Conservation (phyloP, 2,113 vertebrate genomes). For the Epinephelus cyanopodus region DNA sequence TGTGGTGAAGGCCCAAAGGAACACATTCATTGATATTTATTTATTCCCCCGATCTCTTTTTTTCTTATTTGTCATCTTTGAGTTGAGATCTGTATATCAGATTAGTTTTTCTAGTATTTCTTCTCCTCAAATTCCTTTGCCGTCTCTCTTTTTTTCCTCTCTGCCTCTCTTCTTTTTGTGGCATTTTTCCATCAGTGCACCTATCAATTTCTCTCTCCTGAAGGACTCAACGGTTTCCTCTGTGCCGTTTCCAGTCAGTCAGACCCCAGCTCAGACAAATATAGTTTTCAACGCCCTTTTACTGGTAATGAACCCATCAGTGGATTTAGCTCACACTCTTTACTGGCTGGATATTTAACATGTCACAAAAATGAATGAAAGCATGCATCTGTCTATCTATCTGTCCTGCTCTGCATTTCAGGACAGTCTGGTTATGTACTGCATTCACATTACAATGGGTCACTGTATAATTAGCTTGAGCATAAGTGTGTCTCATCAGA, state of each 20-base stretch:
- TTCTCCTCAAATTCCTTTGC: constrained; percentile 27
- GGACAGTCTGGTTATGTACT: constrained; percentile 40
- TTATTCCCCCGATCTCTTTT: constrained; percentile 55
- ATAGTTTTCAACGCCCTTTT: constrained; percentile 82
- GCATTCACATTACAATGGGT: constrained; percentile 10
- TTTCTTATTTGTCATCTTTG: constrained; percentile 54
- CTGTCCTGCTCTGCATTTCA: constrained; percentile 22
- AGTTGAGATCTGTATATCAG: constrained; percentile 59
- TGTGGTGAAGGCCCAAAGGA: constrained; percentile 55
- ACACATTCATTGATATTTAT: constrained; percentile 78
- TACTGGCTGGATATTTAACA: constrained; percentile 49
- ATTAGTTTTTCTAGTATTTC: constrained; percentile 46
- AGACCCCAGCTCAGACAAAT: constrained; percentile 79
- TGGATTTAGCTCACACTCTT: constrained; percentile 72
- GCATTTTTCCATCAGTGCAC: constrained; percentile 79
- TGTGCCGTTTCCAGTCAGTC: constrained; percentile 82
- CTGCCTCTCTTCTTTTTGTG: constrained; percentile 60
- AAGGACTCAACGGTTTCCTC: constrained; percentile 78
- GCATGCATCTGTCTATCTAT: constrained; percentile 7
- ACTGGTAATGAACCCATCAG: constrained; percentile 82
- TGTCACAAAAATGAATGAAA: constrained; percentile 25
- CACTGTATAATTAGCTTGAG: constrained; percentile 20
- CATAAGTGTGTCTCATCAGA: constrained; percentile 37
- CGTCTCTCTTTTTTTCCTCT: neutral
- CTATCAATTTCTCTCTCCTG: constrained; percentile 80